These are phyloP conservation scores for Zaprionus kolodkinae DNA, from an alignment of 1,140 invertebrate genomes.

Conservation along the genomic window DNA sequence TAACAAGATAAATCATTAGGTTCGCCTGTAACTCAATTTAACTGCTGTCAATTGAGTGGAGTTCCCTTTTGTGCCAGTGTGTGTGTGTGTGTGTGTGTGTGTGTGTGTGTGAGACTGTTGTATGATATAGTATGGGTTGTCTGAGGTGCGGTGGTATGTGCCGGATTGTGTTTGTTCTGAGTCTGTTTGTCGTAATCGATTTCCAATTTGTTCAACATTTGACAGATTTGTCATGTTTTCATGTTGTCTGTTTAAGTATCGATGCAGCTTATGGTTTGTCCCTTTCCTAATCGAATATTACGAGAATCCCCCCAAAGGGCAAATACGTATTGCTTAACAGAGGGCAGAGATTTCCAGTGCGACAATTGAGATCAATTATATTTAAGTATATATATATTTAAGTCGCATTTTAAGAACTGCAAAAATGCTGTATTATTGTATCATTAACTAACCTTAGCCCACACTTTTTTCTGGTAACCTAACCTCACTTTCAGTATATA, in stretches of 20 bases:
- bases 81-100: no score
- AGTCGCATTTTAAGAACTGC: background rate
- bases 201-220: slow-evolving; percentile 42
- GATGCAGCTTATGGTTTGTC: slow-evolving; percentile 19
- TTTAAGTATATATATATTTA: no score
- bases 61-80: slow-evolving; percentile 7
- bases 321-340: background rate
- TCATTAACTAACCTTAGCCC: background rate
- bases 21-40: slow-evolving; percentile 45
- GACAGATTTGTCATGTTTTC: slow-evolving; percentile 49
- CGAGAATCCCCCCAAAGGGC: background rate
- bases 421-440: background rate
- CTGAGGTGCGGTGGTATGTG: background rate
- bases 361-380: no score
- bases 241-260: slow-evolving; percentile 8
- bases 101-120: slow-evolving; percentile 6
- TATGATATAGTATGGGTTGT: background rate
- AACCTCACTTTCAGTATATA: background rate
- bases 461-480: background rate
- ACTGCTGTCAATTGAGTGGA: slow-evolving; percentile 47
- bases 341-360: background rate
- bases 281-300: slow-evolving; percentile 10
- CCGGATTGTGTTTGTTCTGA: background rate
- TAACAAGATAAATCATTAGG: slow-evolving; percentile 59
- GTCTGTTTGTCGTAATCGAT: slow-evolving; percentile 43